Evolutionary conservation across 2,888 invertebrate genomes (phyloP), one percentile per base, ranked within the genome.

Genomic region (Xylota sylvarum): DNA sequence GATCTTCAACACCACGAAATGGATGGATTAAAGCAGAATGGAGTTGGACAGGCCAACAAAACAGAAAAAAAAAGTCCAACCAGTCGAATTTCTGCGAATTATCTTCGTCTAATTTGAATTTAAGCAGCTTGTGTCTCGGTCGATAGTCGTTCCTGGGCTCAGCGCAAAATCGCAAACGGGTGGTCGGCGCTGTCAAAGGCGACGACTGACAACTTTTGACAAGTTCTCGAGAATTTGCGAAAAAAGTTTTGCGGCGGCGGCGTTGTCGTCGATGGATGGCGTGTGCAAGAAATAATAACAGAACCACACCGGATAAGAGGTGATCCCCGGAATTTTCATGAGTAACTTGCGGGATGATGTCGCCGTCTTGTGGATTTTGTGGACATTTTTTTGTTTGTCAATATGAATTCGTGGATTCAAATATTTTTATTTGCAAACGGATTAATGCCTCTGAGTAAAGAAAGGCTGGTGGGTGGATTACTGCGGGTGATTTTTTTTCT

Each of bases 71-170:
- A 5, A 76, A 37, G 23, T 4, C 4, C 55, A 55, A 46, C 70
- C 86, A 86, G 82, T 55, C 86, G 73, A 82, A 82, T 73, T 86
- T 86, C 86, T 73, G 73, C 64, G 86, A 86, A 86, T 86, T 74
- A 43, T 69, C 81, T 48, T 69, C 52, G 56, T 86, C 86, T 82
- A 82, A 86, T 80, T 72, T 77, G 76, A 72, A 76, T 80, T 80
- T 80, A 80, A 80, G 70, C 76, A 70, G 85, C 48, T 80, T 76
- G 62, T 69, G 40, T 74, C 37, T 55, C 37, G n/a, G n/a, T n/a
- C n/a, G n/a, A n/a, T n/a, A n/a, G n/a, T 64, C 67, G 78, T 60
- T 65, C 80, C 52, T 56, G 23, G 6, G n/a, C n/a, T n/a, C n/a
- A 14, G 9, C 5, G 35, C 0, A 17, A 67, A 64, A 64, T 27